These are phyloP conservation scores for Ptychochromis oligacanthus DNA, from an alignment of 2,113 vertebrate genomes.

Conservation along the genomic window DNA sequence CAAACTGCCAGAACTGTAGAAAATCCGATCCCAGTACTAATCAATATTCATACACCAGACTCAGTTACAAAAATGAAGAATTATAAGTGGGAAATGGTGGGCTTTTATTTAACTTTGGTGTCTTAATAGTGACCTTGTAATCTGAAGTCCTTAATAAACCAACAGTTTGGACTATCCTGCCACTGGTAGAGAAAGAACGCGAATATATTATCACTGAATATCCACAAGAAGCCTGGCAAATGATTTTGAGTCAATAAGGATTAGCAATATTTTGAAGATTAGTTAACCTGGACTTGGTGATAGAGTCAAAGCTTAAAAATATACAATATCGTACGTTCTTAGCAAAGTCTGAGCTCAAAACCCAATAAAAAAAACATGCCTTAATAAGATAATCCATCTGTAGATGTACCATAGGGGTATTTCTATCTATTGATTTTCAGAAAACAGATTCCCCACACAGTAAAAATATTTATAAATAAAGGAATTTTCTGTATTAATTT, in stretches of 20 bases:
- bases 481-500: no score
- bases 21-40: constrained; percentile 29
- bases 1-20: constrained; percentile 33
- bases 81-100: constrained; percentile 26
- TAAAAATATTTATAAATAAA: no score
- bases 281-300: background rate
- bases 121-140: constrained; percentile 36
- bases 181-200: background rate
- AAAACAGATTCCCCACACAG: background rate
- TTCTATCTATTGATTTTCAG: background rate
- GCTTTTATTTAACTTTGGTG: constrained; percentile 27
- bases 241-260: constrained; percentile 15
- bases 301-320: background rate
- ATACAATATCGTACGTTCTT: background rate
- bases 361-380: background rate
- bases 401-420: background rate
- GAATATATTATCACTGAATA: constrained; percentile 12
- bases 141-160: constrained; percentile 29
- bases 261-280: constrained; percentile 6
- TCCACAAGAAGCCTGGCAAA: background rate
- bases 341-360: background rate
- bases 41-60: constrained; percentile 53
- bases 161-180: background rate
- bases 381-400: background rate
- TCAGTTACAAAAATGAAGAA: constrained; percentile 9